phyloP scores from a whole-genome alignment of 2,113 vertebrate genomes.

The Alethe diademata region DNA sequence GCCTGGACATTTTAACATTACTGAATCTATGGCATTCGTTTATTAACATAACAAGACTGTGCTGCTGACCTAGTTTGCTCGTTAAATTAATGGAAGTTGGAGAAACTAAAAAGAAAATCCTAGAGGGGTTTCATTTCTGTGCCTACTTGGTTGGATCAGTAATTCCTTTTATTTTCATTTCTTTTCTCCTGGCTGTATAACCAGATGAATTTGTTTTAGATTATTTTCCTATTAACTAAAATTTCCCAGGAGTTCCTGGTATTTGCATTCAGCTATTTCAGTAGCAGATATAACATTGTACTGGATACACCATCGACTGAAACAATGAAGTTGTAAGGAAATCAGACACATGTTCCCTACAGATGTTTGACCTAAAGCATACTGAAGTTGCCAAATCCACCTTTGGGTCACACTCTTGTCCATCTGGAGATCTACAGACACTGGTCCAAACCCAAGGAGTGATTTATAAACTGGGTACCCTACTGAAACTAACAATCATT shows the following conservation, averaged over 20 bases:
- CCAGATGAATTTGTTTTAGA: slow-evolving; percentile 56
- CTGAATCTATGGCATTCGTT: background rate
- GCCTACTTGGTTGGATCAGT: slow-evolving; percentile 46
- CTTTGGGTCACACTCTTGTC: slow-evolving; percentile 34
- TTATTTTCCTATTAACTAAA: slow-evolving; percentile 69
- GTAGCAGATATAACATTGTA: slow-evolving; percentile 52
- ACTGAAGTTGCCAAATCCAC: slow-evolving; percentile 33
- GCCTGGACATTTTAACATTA: background rate
- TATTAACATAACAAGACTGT: slow-evolving; percentile 1
- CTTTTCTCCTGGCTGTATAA: slow-evolving; percentile 40
- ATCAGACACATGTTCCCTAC: slow-evolving; percentile 38
- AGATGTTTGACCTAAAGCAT: slow-evolving; percentile 48
- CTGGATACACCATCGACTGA: slow-evolving; percentile 34
- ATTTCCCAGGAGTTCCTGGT: slow-evolving; percentile 62
- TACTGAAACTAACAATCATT: background rate
- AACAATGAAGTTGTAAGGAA: slow-evolving; percentile 41
- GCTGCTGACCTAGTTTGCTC: background rate
- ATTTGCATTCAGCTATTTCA: slow-evolving; percentile 58
- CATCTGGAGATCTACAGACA: slow-evolving; percentile 23
- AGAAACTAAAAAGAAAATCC: slow-evolving; percentile 44
- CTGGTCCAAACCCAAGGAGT: background rate
- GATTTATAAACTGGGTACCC: slow-evolving; percentile 34
- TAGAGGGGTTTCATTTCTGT: slow-evolving; percentile 31
- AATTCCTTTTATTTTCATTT: slow-evolving; percentile 46
- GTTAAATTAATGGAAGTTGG: slow-evolving; percentile 30